A percentile compares a stretch with the other conserved stretches of the same genome.
phyloP scores from a whole-genome alignment of 2,113 vertebrate genomes.

The Nothoprocta pentlandii region DNA sequence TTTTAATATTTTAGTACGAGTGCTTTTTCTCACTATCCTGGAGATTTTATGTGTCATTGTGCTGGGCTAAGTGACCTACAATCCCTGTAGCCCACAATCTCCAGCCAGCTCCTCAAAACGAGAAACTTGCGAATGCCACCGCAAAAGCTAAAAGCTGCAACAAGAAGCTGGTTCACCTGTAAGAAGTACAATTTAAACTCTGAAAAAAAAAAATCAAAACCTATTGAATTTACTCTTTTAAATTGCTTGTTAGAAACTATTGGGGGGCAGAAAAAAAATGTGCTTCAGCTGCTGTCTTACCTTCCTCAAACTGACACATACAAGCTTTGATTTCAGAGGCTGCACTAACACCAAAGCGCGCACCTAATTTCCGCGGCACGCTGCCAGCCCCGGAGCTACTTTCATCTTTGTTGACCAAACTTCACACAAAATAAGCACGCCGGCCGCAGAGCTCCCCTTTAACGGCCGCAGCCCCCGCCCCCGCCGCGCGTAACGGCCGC shows the following conservation, averaged over 20 bases:
- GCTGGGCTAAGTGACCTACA: background rate
- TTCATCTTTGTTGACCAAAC: background rate
- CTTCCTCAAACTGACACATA: background rate
- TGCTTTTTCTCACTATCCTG: background rate
- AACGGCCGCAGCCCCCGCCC: too few relatives aligned
- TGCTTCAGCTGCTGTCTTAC: background rate
- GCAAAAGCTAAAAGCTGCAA: background rate
- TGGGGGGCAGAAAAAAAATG: background rate
- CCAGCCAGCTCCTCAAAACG: background rate
- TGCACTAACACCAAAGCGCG: background rate
- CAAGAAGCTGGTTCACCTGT: background rate
- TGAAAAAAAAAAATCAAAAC: background rate
- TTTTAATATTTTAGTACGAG: background rate
- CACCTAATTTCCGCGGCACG: background rate
- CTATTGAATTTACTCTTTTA: background rate
- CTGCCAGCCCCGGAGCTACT: too few relatives aligned
- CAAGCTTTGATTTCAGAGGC: background rate
- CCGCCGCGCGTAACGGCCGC: too few relatives aligned
- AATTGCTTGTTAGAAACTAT: background rate
- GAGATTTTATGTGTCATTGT: background rate
- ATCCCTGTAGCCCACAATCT: fast-evolving
- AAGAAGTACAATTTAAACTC: background rate
- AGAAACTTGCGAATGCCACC: fast-evolving
- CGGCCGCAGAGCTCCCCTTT: too few relatives aligned
- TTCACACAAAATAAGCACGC: too few relatives aligned